Base-by-base conservation (phyloP, 2,797 vertebrate species). In the Chelonia mydas region DNA sequence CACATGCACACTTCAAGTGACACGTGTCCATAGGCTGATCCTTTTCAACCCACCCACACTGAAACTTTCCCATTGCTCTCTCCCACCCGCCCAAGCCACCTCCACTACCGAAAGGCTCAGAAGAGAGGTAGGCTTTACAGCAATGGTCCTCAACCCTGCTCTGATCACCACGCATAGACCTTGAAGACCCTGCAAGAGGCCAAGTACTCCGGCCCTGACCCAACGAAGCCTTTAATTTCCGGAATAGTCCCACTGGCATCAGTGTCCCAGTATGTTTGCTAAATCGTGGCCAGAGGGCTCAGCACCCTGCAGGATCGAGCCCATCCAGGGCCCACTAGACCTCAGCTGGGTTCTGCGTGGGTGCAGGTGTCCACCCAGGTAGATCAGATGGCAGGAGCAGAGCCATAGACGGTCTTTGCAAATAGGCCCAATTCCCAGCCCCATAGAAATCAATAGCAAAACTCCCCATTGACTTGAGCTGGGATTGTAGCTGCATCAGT, bases 301-400 rank as follows among this genome's bases (percentile, higher is more conserved):
- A 49, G 37, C 25, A 28, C 25, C 15, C 49, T 0, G 17, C 65
- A 74, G 59, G 51, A 59, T 1, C 37, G 41, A 19, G 5, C 9
- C 89, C 7, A 57, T 79, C 83, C 77, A 11, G 74, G 78, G n/a
- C 55, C 31, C 2, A 4, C n/a, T 77, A 28, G 45, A 47, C 74
- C 3, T 0, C 0, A 3, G 1, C 1, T 54, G 84, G n/a, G 82
- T 49, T 77, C 45, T 2, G 12, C 12, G 68, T 28, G 37, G 47
- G n/a, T 12, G 2, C 47, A 54, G 86, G 81, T 28, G 13, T 17
- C 81, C 65, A 53, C 5, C 12, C 33, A 0, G 12, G 54, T 59
- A 10, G 0, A 25, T 3, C 16, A 1, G 27, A 49, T 12, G 49
- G 7, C 0, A 3, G 51, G 2, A 57, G 25, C 80, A 72, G 76